phyloP scores from a whole-genome alignment of 2,113 vertebrate genomes.

The Laterallus jamaicensis region DNA sequence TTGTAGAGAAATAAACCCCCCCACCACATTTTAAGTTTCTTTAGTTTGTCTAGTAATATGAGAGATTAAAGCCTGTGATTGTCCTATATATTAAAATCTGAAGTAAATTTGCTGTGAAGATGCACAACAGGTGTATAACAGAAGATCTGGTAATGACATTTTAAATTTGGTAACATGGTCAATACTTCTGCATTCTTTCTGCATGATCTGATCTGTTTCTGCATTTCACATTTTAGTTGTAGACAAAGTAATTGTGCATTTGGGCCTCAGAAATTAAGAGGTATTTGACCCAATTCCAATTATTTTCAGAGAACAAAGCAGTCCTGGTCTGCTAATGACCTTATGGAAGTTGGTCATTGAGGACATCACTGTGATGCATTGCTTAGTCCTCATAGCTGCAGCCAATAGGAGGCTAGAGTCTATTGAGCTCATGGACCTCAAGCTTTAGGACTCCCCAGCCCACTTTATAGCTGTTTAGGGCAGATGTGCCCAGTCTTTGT shows the following conservation, averaged over 20 bases:
- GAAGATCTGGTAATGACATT: neutral
- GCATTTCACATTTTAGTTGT: neutral
- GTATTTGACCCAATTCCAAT: conserved; percentile 7
- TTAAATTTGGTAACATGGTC: neutral
- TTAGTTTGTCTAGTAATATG: neutral
- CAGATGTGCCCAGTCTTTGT: neutral
- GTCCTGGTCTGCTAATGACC: neutral
- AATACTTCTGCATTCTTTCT: neutral
- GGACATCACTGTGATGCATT: neutral
- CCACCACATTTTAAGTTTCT: neutral
- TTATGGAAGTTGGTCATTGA: neutral
- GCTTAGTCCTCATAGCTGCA: neutral
- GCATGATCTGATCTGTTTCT: neutral
- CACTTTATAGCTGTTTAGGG: neutral
- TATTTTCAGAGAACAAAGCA: conserved; percentile 6
- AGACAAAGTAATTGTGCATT: neutral
- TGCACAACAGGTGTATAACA: neutral
- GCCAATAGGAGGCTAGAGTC: neutral
- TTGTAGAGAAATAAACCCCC: neutral
- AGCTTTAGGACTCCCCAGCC: neutral
- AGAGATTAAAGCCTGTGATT: too few species aligned
- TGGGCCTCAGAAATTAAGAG: neutral
- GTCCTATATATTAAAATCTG: neutral
- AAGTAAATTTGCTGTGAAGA: neutral
- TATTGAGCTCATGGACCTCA: neutral